Conservation (phyloP, 2,888 invertebrate species). For the Leptinotarsa haldemani region DNA sequence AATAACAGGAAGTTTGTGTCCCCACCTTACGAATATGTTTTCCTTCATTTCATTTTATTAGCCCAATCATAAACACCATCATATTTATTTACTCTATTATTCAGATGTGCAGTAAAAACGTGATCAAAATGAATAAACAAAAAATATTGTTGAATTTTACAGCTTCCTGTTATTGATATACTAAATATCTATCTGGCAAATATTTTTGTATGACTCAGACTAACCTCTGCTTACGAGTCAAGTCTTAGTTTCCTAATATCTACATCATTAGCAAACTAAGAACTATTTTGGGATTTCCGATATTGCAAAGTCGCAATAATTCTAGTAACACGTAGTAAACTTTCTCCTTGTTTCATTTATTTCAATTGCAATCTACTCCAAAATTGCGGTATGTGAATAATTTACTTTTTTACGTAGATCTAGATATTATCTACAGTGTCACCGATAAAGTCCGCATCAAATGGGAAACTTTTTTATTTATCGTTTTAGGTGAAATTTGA, state of each 20-base stretch:
- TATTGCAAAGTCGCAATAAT: neutral
- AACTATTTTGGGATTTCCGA: neutral
- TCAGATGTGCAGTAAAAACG: neutral
- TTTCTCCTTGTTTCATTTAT: neutral
- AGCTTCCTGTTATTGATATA: constrained; percentile 2
- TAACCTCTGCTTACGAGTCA: neutral
- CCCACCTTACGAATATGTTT: too few species aligned
- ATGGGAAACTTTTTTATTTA: too few species aligned
- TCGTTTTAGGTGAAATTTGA: too few species aligned
- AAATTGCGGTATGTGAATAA: too few species aligned
- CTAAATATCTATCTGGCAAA: neutral
- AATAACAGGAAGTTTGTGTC: too few species aligned
- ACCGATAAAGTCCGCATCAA: too few species aligned
- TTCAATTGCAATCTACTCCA: neutral
- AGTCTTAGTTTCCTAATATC: too few species aligned
- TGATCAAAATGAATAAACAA: neutral
- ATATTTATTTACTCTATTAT: too few species aligned
- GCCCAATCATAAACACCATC: too few species aligned
- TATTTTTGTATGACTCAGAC: neutral
- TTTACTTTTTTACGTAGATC: too few species aligned
- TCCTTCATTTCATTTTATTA: too few species aligned
- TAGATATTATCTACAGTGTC: too few species aligned
- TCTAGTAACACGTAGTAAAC: neutral
- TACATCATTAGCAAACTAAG: neutral
- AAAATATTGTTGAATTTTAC: neutral